Conservation (phyloP, 2,113 vertebrate genomes). For the Carassius auratus region DNA sequence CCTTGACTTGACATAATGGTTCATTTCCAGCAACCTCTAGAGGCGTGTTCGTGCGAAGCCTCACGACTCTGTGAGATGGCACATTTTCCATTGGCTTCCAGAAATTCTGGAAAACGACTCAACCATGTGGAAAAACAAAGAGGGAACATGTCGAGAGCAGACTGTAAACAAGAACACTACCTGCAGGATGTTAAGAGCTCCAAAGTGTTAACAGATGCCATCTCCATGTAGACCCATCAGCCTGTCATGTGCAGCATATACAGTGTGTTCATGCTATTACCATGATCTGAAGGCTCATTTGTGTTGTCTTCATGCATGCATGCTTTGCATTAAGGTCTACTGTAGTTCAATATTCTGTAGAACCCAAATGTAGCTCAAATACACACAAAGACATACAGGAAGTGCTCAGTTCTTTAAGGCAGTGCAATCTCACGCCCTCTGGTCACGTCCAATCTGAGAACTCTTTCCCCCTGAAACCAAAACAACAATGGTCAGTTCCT, state of each 20-base stretch:
- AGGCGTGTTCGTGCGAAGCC: conserved; percentile 14
- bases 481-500: neutral
- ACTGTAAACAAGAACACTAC: conserved; percentile 36
- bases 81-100: conserved; percentile 30
- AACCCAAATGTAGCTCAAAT: neutral
- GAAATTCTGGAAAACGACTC: conserved; percentile 12
- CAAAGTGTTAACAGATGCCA: conserved; percentile 25
- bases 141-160: conserved; percentile 26
- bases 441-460: neutral
- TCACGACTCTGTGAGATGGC: conserved; percentile 21
- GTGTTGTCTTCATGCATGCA: neutral
- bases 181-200: conserved; percentile 34
- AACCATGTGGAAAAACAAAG: conserved; percentile 42
- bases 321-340: neutral
- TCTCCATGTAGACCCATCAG: neutral
- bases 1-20: neutral
- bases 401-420: neutral
- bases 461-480: neutral
- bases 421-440: neutral
- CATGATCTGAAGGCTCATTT: conserved; percentile 1
- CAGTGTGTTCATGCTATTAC: neutral
- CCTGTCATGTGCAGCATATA: neutral
- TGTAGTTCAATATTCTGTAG: neutral
- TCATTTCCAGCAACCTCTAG: neutral
- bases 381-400: conserved; percentile 1